Percentiles rank a stretch among this genome's conserved stretches.
Conservation (phyloP, 2,888 invertebrate genomes). For the Oscheius sp. region DNA sequence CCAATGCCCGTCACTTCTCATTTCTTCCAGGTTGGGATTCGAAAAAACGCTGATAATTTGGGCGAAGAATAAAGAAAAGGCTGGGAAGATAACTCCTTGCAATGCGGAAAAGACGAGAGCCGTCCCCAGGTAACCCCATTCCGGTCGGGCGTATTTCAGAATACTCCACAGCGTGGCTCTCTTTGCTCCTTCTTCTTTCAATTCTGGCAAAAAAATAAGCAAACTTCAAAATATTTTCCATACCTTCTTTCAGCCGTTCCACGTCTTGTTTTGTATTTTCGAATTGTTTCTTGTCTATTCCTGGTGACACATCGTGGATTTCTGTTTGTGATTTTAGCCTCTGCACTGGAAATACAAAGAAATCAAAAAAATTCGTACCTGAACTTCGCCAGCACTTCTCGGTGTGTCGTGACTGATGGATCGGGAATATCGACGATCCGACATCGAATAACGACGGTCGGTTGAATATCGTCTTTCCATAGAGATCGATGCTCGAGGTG, state of each 20-base stretch:
- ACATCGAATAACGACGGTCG: conserved; percentile 8
- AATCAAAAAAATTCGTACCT: not conserved
- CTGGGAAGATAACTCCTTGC: conserved; percentile 74
- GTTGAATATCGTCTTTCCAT: not conserved
- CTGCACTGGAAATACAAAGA: not conserved
- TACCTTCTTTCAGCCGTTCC: conserved; percentile 17
- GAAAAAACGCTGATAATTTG: conserved; percentile 72
- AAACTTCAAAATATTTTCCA: too few species aligned
- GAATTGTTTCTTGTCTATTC: conserved; percentile 13
- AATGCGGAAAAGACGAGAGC: conserved; percentile 73
- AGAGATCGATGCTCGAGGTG: not conserved
- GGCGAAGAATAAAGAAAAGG: conserved; percentile 75
- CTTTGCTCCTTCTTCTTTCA: conserved; percentile 60
- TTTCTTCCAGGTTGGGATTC: conserved; percentile 73
- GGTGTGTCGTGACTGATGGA: conserved; percentile 28
- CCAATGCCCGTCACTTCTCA: conserved; percentile 73
- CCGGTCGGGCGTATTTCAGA: conserved; percentile 73
- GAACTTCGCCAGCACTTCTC: conserved; percentile 2
- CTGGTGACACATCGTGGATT: conserved; percentile 1
- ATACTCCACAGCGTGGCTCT: conserved; percentile 67
- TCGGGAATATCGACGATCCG: conserved; percentile 14
- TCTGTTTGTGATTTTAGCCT: conserved; percentile 19
- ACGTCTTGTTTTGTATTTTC: conserved; percentile 14
- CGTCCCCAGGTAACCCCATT: conserved; percentile 74
- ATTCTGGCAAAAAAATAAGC: conserved; percentile 46